Evolutionary conservation across 2,797 vertebrate genomes (phyloP).

Genomic region (Ciconia nigra): DNA sequence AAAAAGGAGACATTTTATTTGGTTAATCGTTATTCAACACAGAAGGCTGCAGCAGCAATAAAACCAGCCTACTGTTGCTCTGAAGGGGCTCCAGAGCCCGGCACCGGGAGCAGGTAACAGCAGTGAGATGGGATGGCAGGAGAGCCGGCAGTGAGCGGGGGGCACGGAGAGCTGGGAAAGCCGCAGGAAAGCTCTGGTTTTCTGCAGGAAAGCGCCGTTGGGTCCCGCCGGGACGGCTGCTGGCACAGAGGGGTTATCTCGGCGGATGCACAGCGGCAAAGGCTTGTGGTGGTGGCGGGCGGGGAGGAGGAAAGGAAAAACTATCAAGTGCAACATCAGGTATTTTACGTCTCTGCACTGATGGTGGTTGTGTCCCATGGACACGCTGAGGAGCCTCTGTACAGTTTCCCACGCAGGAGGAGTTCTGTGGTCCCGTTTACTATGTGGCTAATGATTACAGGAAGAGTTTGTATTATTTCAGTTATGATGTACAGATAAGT

Average conservation of each 20-base stretch:
- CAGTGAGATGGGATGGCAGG: background rate
- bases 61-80: background rate
- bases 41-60: background rate
- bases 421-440: constrained; percentile 55
- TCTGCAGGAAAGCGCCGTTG: background rate
- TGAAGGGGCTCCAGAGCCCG: background rate
- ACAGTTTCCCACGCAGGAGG: constrained; percentile 53
- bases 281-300: background rate
- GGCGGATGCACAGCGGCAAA: background rate
- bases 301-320: background rate
- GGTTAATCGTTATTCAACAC: background rate
- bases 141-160: fast-evolving
- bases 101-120: background rate
- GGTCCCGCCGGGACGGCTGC: background rate
- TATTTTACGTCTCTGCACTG: constrained; percentile 74
- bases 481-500: constrained; percentile 69
- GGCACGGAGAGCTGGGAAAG: background rate
- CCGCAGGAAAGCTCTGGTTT: background rate
- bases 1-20: background rate
- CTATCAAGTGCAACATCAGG: constrained; percentile 71
- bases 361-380: constrained; percentile 80
- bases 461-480: constrained; percentile 66
- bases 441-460: constrained; percentile 36
- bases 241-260: fast-evolving
- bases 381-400: constrained; percentile 71